phyloP scores from a whole-genome alignment of 2,797 vertebrate species.

The Premnoplex brunnescens region DNA sequence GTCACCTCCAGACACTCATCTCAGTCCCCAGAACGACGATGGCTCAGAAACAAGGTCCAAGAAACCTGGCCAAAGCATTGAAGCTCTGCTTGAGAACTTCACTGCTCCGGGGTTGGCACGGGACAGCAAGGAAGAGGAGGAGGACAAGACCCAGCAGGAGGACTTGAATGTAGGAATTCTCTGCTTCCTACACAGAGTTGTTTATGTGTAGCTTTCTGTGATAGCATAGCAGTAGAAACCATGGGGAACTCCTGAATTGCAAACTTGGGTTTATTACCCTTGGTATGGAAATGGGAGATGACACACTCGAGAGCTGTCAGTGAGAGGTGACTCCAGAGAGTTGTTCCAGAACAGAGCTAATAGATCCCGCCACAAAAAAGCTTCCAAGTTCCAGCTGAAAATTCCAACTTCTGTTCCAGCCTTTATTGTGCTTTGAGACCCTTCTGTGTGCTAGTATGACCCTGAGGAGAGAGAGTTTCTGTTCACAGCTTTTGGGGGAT shows the following conservation, averaged over 20 bases:
- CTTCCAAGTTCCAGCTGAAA: neutral
- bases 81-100: conserved; percentile 79
- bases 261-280: neutral
- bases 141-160: conserved; percentile 89
- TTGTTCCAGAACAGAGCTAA: neutral
- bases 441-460: neutral
- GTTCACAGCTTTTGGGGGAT: neutral
- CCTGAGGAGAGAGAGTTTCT: neutral
- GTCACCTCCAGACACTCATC: conserved; percentile 88
- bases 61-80: conserved; percentile 77
- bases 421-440: neutral
- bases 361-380: neutral
- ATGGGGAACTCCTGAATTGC: neutral
- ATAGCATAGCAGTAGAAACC: neutral
- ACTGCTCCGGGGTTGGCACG: conserved; percentile 73
- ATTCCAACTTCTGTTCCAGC: neutral
- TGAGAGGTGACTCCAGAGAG: neutral
- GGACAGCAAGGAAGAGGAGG: conserved; percentile 79
- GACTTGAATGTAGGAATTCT: conserved; percentile 88
- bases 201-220: neutral
- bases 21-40: conserved; percentile 84
- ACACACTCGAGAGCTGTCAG: neutral
- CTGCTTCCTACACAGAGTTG: neutral
- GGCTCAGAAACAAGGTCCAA: conserved; percentile 76
- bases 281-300: neutral